These are phyloP conservation scores for Tenthredo livida DNA, from an alignment of 2,888 invertebrate genomes.

Conservation along the genomic window DNA sequence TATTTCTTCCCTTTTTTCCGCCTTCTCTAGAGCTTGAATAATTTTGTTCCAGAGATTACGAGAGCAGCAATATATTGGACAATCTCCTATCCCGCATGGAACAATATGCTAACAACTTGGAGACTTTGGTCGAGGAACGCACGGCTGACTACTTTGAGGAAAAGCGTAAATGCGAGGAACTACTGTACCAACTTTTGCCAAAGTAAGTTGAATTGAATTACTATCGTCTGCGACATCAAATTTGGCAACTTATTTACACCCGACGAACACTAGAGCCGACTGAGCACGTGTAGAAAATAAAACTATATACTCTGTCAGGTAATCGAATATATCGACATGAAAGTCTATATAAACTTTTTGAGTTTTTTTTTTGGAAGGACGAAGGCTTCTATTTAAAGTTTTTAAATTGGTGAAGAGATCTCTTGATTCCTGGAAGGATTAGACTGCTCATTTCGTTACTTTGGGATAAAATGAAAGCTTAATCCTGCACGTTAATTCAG, in stretches of 20 bases:
- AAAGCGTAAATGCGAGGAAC: constrained; percentile 98
- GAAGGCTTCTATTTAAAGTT: not conserved
- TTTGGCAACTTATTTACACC: not conserved
- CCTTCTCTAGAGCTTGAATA: not conserved
- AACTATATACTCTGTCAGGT: not conserved
- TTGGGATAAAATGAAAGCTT: not conserved
- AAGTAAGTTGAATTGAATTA: constrained; percentile 82
- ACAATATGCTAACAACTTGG: constrained; percentile 99
- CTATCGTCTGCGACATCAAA: not conserved
- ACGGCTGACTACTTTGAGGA: constrained; percentile 99
- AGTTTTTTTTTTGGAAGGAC: not conserved
- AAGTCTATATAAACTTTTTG: not conserved
- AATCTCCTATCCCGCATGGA: constrained; percentile 98
- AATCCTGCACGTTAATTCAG: not conserved
- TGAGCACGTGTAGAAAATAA: not conserved
- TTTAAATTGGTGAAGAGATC: not conserved
- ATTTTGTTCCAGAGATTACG: constrained; percentile 85
- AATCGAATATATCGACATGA: not conserved
- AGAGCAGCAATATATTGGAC: constrained; percentile 96
- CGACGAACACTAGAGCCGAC: not conserved
- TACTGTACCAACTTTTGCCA: constrained; percentile 97
- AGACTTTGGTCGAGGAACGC: constrained; percentile 96
- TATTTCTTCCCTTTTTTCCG: too few relatives aligned
- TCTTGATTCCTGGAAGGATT: not conserved
- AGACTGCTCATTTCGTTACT: not conserved